Conservation (phyloP, 2,888 invertebrate species). For the Tetragnatha montana region DNA sequence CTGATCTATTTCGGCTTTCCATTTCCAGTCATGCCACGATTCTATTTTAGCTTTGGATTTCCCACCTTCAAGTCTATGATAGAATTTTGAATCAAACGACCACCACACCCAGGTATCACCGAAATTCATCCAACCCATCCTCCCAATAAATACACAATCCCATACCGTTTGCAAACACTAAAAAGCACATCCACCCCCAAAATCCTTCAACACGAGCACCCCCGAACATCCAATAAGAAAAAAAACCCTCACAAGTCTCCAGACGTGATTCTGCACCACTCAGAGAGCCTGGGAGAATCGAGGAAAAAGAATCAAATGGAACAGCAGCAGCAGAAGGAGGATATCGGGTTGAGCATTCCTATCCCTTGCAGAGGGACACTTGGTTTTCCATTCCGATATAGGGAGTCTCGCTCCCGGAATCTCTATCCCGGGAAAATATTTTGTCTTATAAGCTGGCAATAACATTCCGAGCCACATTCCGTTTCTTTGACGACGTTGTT, state of each 20-base stretch:
- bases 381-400: constrained; percentile 51
- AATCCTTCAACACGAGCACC: constrained; percentile 1
- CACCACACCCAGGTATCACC: too few species aligned
- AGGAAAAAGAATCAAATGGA: constrained; percentile 4
- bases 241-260: background rate
- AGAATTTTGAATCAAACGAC: too few species aligned
- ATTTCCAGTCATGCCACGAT: too few species aligned
- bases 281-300: constrained; percentile 14
- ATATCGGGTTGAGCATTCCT: constrained; percentile 42
- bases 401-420: constrained; percentile 32
- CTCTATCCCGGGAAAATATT: constrained; percentile 49
- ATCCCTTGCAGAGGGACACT: constrained; percentile 45
- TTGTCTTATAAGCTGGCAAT: constrained; percentile 55
- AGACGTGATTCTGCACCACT: constrained; percentile 38
- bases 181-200: constrained; percentile 1
- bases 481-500: constrained; percentile 47
- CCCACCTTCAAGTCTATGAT: too few species aligned
- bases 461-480: constrained; percentile 56
- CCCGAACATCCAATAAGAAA: background rate
- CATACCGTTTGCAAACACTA: background rate
- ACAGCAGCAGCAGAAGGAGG: background rate
- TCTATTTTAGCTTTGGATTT: too few species aligned
- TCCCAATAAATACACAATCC: background rate
- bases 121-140: background rate
- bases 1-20: too few species aligned